Evolutionary conservation across 1,140 invertebrate genomes (phyloP).

Genomic region (Formica selysi): DNA sequence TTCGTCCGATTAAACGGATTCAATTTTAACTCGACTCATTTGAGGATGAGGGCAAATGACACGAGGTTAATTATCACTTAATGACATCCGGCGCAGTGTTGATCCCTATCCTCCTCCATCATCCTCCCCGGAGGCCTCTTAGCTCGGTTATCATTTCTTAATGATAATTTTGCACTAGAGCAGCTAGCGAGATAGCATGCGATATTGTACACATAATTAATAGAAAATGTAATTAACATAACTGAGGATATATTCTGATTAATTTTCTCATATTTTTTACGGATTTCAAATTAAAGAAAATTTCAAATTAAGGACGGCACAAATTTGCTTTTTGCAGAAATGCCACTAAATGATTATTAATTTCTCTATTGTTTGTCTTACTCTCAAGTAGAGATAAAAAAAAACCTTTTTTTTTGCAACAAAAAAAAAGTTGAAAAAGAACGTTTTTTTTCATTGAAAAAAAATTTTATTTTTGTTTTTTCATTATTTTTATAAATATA

Average conservation of each 20-base stretch:
- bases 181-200: background rate
- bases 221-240: background rate
- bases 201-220: background rate
- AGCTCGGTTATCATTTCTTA: background rate
- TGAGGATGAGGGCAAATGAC: slow-evolving; percentile 43
- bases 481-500: no score
- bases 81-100: slow-evolving; percentile 40
- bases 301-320: background rate
- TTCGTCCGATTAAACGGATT: slow-evolving; percentile 46
- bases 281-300: background rate
- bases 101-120: background rate
- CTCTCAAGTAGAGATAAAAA: background rate
- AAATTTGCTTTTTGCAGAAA: background rate
- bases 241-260: background rate
- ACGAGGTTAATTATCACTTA: slow-evolving; percentile 77
- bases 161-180: slow-evolving; percentile 47
- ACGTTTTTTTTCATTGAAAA: no score
- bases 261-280: background rate
- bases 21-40: slow-evolving; percentile 64
- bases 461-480: no score
- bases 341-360: background rate
- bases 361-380: background rate
- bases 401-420: no score
- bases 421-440: no score
- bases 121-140: background rate